Evolutionary conservation across 2,888 invertebrate species (phyloP).

Genomic region (Eubasilissa splendida): DNA sequence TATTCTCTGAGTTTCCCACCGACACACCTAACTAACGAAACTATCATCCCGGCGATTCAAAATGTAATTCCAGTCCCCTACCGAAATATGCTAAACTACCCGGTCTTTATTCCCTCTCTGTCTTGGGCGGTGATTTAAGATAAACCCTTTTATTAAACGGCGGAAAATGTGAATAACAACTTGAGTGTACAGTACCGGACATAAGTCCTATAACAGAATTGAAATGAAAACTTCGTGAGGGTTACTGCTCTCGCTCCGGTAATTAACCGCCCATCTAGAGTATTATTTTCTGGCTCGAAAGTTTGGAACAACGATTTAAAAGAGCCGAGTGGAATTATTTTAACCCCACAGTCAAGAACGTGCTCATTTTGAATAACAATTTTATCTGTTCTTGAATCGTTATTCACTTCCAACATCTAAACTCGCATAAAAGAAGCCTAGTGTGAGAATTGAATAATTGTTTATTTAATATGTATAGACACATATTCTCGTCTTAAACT

Average conservation of each 20-base stretch:
- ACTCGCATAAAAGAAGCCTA: too few relatives aligned
- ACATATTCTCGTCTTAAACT: too few relatives aligned
- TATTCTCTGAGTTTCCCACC: neutral
- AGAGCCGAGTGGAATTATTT: constrained; percentile 13
- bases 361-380: neutral
- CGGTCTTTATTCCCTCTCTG: neutral
- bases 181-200: neutral
- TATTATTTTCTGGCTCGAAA: constrained; percentile 34
- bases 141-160: constrained; percentile 16
- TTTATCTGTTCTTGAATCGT: neutral
- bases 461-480: too few relatives aligned
- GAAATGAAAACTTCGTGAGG: constrained; percentile 33
- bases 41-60: neutral
- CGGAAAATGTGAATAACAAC: neutral
- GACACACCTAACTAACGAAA: neutral
- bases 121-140: constrained; percentile 6
- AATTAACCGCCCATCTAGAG: constrained; percentile 40
- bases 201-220: constrained; percentile 40
- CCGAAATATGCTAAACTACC: neutral
- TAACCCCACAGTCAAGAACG: neutral
- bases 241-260: constrained; percentile 30
- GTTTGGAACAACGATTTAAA: constrained; percentile 30
- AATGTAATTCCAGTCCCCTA: neutral
- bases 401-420: too few relatives aligned
- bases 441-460: too few relatives aligned